phyloP scores from a whole-genome alignment of 2,797 vertebrate genomes.

The Chaunax sp. region DNA sequence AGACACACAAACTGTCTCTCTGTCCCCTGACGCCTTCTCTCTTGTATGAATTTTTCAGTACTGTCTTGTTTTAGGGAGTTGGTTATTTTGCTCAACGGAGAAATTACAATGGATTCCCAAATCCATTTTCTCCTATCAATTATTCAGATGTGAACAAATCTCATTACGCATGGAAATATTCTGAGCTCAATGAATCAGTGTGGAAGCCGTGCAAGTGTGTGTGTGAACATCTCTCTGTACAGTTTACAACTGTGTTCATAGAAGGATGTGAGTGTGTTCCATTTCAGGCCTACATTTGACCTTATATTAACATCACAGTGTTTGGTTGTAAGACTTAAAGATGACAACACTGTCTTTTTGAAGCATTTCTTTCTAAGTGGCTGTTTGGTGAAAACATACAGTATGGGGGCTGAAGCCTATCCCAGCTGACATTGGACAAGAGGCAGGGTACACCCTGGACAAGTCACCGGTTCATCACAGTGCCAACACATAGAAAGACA shows the following conservation, averaged over 20 bases:
- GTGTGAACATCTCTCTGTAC: too few species aligned
- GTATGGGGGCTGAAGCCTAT: too few species aligned
- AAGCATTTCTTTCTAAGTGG: too few species aligned
- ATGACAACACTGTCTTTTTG: too few species aligned
- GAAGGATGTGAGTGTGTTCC: slow-evolving; percentile 2
- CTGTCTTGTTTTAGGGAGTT: slow-evolving; percentile 67
- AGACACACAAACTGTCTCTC: neutral
- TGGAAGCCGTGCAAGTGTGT: slow-evolving; percentile 17
- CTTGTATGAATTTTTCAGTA: slow-evolving; percentile 55
- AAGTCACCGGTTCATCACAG: too few species aligned
- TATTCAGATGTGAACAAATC: slow-evolving; percentile 77
- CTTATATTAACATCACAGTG: neutral
- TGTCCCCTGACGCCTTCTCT: slow-evolving; percentile 1
- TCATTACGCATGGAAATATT: slow-evolving; percentile 52
- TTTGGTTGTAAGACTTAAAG: neutral
- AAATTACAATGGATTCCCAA: slow-evolving; percentile 73
- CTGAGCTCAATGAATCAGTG: slow-evolving; percentile 41
- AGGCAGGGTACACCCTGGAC: too few species aligned
- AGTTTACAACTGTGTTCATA: too few species aligned
- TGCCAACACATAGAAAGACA: too few species aligned
- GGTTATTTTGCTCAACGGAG: slow-evolving; percentile 71
- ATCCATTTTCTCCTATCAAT: slow-evolving; percentile 75
- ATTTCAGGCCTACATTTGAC: too few species aligned
- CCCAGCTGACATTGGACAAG: too few species aligned
- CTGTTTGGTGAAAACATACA: too few species aligned